Evolutionary conservation across 2,888 invertebrate genomes (phyloP), one percentile per base, ranked within the genome.

Genomic region (Platycnemis pennipes): DNA sequence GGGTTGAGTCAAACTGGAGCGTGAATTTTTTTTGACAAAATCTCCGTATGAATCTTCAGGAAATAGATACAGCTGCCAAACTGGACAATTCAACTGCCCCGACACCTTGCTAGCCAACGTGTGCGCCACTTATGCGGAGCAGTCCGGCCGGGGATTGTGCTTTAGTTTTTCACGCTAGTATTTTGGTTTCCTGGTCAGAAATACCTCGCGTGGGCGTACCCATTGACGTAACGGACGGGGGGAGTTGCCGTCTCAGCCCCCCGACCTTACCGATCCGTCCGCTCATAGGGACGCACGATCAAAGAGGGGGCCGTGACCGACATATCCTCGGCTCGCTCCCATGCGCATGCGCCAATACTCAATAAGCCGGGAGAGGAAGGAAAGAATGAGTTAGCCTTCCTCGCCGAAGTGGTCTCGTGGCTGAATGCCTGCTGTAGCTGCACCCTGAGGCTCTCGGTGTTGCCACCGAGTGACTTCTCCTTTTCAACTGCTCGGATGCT

Each of bases 131-230:
- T 63, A 8, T 63, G 31, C 37, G 77, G 13, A 37, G 37, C 31
- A 37, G 31, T 37, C 16, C 77, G 26, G 16, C 77, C 77, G 37
- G 11, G 77, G 77, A 37, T 31, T 0, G 4, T 13, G 77, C 77
- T 77, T 31, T 37, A 0, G 37, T 77, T 77, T 77, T 37, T n/a
- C 37, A 13, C 31, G 45, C 11, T 0, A 22, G 37, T 87, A 87
- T 87, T 87, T 87, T 42, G 44, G 87, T 19, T 87, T 87, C 87
- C 87, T 87, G 37, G 87, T 87, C 87, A 26, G 87, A 87, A 87
- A 87, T 87, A 87, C 87, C 45, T 22, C 46, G 87, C 26, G 87
- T 87, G 87, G 87, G 87, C n/a, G 45, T 45, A 87, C n/a, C 45
- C 87, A 46, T 87, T 87, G 87, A 87, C 87, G 87, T 87, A 87